Percentiles rank a stretch among this genome's conserved stretches.
phyloP scores from a whole-genome alignment of 1,140 invertebrate genomes.

The Dryas iulia region DNA sequence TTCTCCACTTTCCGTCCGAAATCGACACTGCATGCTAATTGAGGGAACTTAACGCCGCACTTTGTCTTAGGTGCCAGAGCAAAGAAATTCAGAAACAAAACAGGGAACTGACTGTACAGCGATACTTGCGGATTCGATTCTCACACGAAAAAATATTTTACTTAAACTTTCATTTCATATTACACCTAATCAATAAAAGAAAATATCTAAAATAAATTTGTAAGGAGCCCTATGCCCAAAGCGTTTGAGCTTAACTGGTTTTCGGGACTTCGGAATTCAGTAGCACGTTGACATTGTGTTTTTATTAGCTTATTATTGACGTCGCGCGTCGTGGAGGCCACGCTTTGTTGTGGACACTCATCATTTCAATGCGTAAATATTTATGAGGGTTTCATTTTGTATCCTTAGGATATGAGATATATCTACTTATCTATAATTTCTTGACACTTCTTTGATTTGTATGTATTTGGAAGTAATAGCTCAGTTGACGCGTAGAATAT shows the following conservation, averaged over 20 bases:
- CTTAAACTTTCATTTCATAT: no score
- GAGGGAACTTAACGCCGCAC: no score
- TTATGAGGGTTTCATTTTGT: conserved; percentile 41
- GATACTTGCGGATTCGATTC: no score
- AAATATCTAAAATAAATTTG: neutral
- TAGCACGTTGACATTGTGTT: conserved; percentile 68
- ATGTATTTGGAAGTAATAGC: no score
- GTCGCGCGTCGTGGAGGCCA: conserved; percentile 42
- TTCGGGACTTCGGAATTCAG: conserved; percentile 56
- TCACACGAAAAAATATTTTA: no score
- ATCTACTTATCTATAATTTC: conserved; percentile 3
- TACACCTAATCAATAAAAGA: no score
- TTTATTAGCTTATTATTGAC: conserved; percentile 62
- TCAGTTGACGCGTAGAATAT: no score
- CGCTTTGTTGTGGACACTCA: conserved; percentile 55
- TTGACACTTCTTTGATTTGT: neutral
- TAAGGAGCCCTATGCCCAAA: conserved; percentile 30
- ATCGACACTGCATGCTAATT: no score
- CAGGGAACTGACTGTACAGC: no score
- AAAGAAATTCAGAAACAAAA: no score
- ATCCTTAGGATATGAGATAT: conserved; percentile 35
- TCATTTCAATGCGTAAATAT: conserved; percentile 59
- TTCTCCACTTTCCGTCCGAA: no score
- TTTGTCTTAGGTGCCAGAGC: no score
- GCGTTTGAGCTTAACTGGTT: conserved; percentile 35